Conservation (phyloP, 1,140 invertebrate species). For the Cydia strobilella region DNA sequence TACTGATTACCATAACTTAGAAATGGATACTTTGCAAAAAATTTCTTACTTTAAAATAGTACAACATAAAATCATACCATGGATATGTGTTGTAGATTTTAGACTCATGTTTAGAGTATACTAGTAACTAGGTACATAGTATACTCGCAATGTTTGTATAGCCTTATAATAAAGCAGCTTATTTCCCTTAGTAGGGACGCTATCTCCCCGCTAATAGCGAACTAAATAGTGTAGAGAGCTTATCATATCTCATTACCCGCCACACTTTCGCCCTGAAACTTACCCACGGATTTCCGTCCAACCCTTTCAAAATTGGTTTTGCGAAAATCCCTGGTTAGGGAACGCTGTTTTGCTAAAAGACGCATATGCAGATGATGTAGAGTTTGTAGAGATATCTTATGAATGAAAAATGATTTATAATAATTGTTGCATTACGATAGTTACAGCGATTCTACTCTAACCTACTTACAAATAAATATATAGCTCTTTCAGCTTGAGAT, state of each 20-base stretch:
- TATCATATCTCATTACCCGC: slow-evolving; percentile 44
- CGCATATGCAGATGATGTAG: slow-evolving; percentile 5
- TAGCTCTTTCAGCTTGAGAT: no score
- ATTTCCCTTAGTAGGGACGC: slow-evolving; percentile 35
- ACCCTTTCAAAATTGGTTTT: slow-evolving; percentile 26
- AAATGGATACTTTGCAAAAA: no score
- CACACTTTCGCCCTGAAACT: slow-evolving; percentile 23
- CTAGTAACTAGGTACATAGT: no score
- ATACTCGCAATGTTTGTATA: no score
- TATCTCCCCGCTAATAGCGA: slow-evolving; percentile 41
- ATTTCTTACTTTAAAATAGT: neutral
- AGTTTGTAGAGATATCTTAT: neutral
- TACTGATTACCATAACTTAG: no score
- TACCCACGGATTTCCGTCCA: slow-evolving; percentile 14
- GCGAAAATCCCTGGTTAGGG: slow-evolving; percentile 16
- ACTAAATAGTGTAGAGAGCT: slow-evolving; percentile 44
- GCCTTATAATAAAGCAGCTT: neutral
- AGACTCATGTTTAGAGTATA: neutral
- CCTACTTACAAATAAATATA: no score
- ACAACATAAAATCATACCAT: no score
- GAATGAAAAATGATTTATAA: neutral
- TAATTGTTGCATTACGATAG: neutral
- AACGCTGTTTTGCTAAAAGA: slow-evolving; percentile 6
- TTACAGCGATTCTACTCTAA: no score
- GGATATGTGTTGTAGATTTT: neutral